Evolutionary conservation across 2,888 invertebrate species (phyloP).

Genomic region (Lasioglossum zephyrum): DNA sequence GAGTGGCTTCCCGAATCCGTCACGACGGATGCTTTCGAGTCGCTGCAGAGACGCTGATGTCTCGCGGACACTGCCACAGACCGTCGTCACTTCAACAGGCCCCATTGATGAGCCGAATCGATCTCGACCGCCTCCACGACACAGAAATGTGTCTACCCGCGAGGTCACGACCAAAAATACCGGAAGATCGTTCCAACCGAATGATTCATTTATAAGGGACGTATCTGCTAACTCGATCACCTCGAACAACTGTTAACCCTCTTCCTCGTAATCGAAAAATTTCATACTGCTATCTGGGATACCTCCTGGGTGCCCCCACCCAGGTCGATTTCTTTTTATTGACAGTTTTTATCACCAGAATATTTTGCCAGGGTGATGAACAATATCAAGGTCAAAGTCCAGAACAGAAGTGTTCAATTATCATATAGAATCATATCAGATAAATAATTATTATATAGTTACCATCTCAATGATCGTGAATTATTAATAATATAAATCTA

Average conservation of each 20-base stretch:
- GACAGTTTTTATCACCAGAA: not conserved
- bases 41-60: not conserved
- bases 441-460: too few species aligned
- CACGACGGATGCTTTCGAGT: slow-evolving; percentile 40
- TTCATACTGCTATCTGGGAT: not conserved
- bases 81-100: slow-evolving; percentile 12
- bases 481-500: not conserved
- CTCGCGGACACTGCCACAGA: slow-evolving; percentile 21
- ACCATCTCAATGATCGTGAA: not conserved
- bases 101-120: slow-evolving; percentile 25
- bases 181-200: not conserved
- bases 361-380: not conserved
- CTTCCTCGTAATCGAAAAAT: not conserved
- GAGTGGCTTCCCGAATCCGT: slow-evolving; percentile 43
- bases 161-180: not conserved
- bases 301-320: not conserved
- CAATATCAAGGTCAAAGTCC: not conserved
- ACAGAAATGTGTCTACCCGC: not conserved
- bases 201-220: not conserved
- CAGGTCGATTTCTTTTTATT: not conserved
- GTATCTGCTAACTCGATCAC: not conserved
- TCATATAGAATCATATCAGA: too few species aligned
- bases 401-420: not conserved
- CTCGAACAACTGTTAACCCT: not conserved
- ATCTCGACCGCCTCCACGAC: not conserved